A percentile compares a stretch with the other conserved stretches of the same genome.
Evolutionary conservation across 2,888 invertebrate species (phyloP).

Genomic region (Hydroisotoma schaefferi): DNA sequence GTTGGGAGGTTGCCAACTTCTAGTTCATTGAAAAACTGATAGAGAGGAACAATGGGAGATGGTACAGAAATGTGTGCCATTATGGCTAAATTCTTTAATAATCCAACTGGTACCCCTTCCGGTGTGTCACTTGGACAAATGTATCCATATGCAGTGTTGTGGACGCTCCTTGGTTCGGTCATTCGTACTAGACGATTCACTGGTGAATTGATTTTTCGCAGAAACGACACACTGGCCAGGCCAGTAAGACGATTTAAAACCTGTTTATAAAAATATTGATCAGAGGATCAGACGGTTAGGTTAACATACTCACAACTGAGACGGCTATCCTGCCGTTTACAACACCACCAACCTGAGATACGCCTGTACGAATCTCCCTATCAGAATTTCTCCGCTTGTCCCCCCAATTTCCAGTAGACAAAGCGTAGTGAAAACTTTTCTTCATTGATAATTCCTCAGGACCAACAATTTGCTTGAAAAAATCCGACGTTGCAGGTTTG

Average conservation of each 20-base stretch:
- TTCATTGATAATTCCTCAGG: slow-evolving; percentile 58
- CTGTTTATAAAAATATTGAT: slow-evolving; percentile 48
- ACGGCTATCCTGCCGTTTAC: background rate
- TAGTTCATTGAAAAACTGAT: no score
- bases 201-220: slow-evolving; percentile 61
- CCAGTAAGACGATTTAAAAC: slow-evolving; percentile 61
- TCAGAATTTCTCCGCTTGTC: slow-evolving; percentile 63
- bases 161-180: slow-evolving; percentile 61
- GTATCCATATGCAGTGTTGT: slow-evolving; percentile 63
- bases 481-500: slow-evolving; percentile 60
- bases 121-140: slow-evolving; percentile 63
- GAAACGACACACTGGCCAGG: slow-evolving; percentile 60
- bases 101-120: slow-evolving; percentile 54
- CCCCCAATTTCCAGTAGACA: slow-evolving; percentile 64
- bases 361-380: slow-evolving; percentile 60
- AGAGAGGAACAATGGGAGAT: no score
- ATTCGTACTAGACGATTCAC: slow-evolving; percentile 62
- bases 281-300: background rate
- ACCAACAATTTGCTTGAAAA: slow-evolving; percentile 59
- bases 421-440: slow-evolving; percentile 59
- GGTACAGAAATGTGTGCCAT: slow-evolving; percentile 64
- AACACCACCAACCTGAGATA: slow-evolving; percentile 59
- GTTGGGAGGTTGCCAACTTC: no score
- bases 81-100: slow-evolving; percentile 61
- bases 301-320: slow-evolving; percentile 1